Percentiles rank a stretch among this genome's conserved stretches.
phyloP scores from a whole-genome alignment of 1,140 invertebrate species.

The Drosophila watanabei region DNA sequence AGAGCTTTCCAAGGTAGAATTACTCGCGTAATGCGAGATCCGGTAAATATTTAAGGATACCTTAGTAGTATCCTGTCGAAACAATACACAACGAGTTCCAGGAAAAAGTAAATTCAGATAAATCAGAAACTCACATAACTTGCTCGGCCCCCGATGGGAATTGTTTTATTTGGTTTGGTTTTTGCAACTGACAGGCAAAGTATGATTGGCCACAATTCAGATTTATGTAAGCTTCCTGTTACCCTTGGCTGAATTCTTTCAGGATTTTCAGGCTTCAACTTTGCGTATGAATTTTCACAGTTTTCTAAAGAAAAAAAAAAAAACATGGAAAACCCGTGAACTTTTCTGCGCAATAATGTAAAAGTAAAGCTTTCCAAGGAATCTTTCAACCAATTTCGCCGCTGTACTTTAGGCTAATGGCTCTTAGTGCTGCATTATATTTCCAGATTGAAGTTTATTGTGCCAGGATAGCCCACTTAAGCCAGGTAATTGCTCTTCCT shows the following conservation, averaged over 20 bases:
- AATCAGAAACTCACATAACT: constrained; percentile 37
- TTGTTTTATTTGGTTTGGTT: constrained; percentile 18
- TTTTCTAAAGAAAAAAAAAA: not conserved
- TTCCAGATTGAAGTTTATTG: constrained; percentile 16
- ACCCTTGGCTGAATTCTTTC: not conserved
- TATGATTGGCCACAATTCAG: constrained; percentile 32
- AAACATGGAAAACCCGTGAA: not conserved
- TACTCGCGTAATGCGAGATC: constrained; percentile 1
- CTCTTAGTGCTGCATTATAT: not conserved
- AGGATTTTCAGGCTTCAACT: not conserved
- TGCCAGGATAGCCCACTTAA: not conserved
- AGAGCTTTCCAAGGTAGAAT: not conserved
- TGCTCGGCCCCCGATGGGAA: not conserved
- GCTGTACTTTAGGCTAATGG: not conserved
- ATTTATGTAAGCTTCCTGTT: constrained; percentile 30
- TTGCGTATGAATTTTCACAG: no score
- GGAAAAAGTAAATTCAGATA: constrained; percentile 10
- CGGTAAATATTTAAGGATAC: not conserved
- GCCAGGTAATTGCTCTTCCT: accelerated
- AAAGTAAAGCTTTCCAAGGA: not conserved
- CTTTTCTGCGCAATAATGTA: not conserved
- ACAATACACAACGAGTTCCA: not conserved
- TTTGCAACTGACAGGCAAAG: constrained; percentile 36
- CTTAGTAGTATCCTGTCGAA: not conserved
- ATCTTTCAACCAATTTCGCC: not conserved